These are phyloP conservation scores for Hippocampus abdominalis DNA, from an alignment of 2,113 vertebrate species.

Conservation along the genomic window DNA sequence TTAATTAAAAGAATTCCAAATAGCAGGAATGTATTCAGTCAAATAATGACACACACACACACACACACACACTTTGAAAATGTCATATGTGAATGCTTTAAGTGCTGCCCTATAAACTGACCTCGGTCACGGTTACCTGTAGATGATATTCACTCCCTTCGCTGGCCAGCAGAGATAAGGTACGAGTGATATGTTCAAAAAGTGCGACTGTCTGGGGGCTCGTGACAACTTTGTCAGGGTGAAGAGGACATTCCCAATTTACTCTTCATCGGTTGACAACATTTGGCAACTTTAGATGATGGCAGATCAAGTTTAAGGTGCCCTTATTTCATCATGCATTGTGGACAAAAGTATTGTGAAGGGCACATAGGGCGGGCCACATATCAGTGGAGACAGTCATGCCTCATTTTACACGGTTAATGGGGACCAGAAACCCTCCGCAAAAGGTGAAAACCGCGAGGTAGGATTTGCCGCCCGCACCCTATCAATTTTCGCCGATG, in stretches of 20 bases:
- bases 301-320: conserved; percentile 10
- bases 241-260: conserved; percentile 39
- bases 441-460: too few relatives aligned
- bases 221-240: conserved; percentile 31
- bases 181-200: conserved; percentile 19
- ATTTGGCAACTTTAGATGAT: conserved; percentile 9
- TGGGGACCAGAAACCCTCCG: too few relatives aligned
- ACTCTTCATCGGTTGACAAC: conserved; percentile 53
- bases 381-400: too few relatives aligned
- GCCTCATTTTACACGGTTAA: too few relatives aligned
- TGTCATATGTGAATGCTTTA: conserved; percentile 5
- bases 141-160: conserved; percentile 9
- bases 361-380: not conserved
- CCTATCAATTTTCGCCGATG: too few relatives aligned
- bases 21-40: not conserved
- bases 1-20: not conserved
- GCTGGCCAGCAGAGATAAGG: conserved; percentile 22
- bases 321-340: conserved; percentile 16
- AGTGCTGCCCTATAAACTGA: conserved; percentile 2
- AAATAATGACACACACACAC: not conserved
- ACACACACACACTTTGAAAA: not conserved
- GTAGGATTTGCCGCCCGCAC: too few relatives aligned
- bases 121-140: conserved; percentile 3
- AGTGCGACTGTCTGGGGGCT: conserved; percentile 31
- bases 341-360: not conserved